phyloP scores from a whole-genome alignment of 2,113 vertebrate genomes.

The Myodes glareolus region DNA sequence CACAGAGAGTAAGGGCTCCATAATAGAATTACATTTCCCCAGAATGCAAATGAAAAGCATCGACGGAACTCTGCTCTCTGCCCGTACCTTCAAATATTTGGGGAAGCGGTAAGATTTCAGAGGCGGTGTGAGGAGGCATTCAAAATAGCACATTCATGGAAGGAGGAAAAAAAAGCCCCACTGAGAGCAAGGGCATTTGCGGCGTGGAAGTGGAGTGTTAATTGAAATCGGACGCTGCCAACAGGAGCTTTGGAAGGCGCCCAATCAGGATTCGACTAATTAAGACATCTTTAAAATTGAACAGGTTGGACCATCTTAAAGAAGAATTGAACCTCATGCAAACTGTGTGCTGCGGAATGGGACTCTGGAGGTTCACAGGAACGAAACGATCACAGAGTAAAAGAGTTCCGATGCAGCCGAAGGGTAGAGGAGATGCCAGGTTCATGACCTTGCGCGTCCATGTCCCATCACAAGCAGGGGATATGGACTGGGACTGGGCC shows the following conservation, averaged over 20 bases:
- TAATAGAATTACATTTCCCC: neutral
- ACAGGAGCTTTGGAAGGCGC: constrained; percentile 90
- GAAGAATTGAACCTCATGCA: constrained; percentile 82
- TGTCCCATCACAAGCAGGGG: fast-evolving
- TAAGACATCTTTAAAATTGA: constrained; percentile 90
- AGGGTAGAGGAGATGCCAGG: neutral
- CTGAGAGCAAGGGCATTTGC: constrained; percentile 85
- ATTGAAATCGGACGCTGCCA: constrained; percentile 91
- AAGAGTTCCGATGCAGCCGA: neutral
- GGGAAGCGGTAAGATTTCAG: constrained; percentile 77
- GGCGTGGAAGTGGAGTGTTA: constrained; percentile 87
- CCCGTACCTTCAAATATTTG: constrained; percentile 76
- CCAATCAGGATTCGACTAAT: constrained; percentile 92
- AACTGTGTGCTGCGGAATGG: constrained; percentile 66
- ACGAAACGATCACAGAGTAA: constrained; percentile 4
- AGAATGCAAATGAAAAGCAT: neutral
- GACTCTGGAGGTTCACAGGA: constrained; percentile 34
- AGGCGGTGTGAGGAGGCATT: constrained; percentile 80
- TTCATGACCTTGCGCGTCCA: fast-evolving
- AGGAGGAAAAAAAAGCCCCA: constrained; percentile 61
- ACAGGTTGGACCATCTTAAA: constrained; percentile 88
- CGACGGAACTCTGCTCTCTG: constrained; percentile 63
- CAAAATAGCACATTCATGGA: constrained; percentile 82
- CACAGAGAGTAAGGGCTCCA: fast-evolving
- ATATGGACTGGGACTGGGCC: neutral